These are phyloP conservation scores for Hyphantria cunea DNA, from an alignment of 1,140 invertebrate genomes.

Conservation along the genomic window DNA sequence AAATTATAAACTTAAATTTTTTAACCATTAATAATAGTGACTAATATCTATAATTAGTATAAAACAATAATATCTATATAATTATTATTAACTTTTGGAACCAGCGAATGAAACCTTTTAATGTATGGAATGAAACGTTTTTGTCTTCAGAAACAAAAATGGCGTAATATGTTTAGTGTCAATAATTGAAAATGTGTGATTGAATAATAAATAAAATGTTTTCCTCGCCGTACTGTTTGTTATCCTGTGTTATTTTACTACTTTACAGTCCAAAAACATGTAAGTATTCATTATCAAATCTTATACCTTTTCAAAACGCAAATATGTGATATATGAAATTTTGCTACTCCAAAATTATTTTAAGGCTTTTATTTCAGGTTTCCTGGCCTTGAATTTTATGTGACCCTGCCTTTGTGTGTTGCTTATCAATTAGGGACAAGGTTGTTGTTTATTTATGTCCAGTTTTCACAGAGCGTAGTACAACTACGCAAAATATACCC, in stretches of 20 bases:
- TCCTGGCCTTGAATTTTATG: conserved; percentile 45
- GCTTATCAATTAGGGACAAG: conserved; percentile 35
- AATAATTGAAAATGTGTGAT: conserved; percentile 59
- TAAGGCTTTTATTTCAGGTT: conserved; percentile 14
- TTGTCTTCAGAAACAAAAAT: conserved; percentile 58
- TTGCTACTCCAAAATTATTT: conserved; percentile 16
- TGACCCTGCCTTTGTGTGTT: conserved; percentile 34
- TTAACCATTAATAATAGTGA: too few relatives aligned
- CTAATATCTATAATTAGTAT: too few relatives aligned
- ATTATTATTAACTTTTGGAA: too few relatives aligned
- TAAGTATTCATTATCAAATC: conserved; percentile 45
- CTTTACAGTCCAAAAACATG: conserved; percentile 52
- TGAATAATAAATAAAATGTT: conserved; percentile 74
- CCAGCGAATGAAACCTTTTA: too few relatives aligned
- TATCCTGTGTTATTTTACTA: conserved; percentile 50
- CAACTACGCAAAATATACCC: conserved; percentile 1
- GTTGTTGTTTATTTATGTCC: conserved; percentile 9
- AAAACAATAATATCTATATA: too few relatives aligned
- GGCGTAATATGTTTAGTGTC: conserved; percentile 63
- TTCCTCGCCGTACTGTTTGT: conserved; percentile 50
- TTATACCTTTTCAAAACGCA: neutral
- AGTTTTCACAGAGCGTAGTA: conserved; percentile 10
- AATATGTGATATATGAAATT: neutral
- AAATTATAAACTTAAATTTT: too few relatives aligned
- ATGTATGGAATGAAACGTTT: conserved; percentile 8